Evolutionary conservation across 2,888 invertebrate genomes (phyloP), one percentile per base, ranked within the genome.

Genomic region (Drosophila aldrichi): DNA sequence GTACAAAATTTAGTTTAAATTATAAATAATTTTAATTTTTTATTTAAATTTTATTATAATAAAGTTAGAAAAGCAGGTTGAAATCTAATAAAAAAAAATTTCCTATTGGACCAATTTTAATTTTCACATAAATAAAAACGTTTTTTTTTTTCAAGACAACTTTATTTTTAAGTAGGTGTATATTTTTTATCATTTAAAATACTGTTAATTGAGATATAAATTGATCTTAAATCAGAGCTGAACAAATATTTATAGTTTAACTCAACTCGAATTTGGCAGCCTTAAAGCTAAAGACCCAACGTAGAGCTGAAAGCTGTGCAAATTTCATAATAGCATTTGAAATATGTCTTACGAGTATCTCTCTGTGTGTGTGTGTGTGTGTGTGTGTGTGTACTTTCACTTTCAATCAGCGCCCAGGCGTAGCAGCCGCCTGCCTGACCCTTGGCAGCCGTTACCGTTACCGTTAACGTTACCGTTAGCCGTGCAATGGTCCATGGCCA

Each of bases 361-460:
- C n/a, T n/a, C n/a, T n/a, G 10, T 65, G 6, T 55, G n/a, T 52
- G 14, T 32, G 29, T 29, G 55, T 34, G 41, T 66, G 3, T 60
- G 7, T 55, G 14, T 48, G 18, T 48, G 32, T 22, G 46, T 36
- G 64, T 54, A 51, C 52, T 76, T 84, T 84, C 75, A 63, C 59
- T 88, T 88, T 80, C 88, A 88, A 82, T 82, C 82, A 82, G 77
- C 58, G 70, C 20, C 49, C 38, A 44, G 36, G 60, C 60, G n/a
- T n/a, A 51, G 57, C 57, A 48, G 57, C 57, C 56, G 67, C 70
- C 73, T 81, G 67, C 70, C 73, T 81, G 87, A 88, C 83, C 83
- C 81, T 88, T 78, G 52, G 62, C 83, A 83, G 89, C 83, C 84
- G 89, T 83, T 83, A 70, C 77, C 70, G 74, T 63, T 55, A 41